Evolutionary conservation across 2,113 vertebrate species (phyloP), one percentile per base, ranked within the genome.

Genomic region (Plestiodon gilberti): DNA sequence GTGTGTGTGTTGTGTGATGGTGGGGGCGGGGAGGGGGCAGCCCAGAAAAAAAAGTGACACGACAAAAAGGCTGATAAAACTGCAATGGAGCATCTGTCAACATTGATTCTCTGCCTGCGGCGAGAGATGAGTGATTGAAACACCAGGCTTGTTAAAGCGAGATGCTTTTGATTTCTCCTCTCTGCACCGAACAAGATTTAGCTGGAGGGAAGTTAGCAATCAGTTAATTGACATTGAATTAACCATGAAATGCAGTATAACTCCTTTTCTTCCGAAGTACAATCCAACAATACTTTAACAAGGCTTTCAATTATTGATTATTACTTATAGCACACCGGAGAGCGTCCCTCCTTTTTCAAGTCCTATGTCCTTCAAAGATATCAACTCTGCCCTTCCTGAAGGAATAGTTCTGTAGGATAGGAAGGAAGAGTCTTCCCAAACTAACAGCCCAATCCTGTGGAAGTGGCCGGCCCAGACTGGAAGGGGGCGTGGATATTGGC

Each of bases 221-320:
- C 97, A 97, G 96, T 98, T 99, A 99, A 99, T 99, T 99, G 98
- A 99, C 98, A 98, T 97, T 98, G 98, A 99, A 99, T 99, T 99
- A 99, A 99, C 97, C 98, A 98, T 98, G 98, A 99, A 99, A 99
- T 97, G 96, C 97, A 98, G 94, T 96, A 97, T 96, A 97, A 97
- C 97, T 97, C 94, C 97, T 96, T 97, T 96, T 96, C 95, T 97
- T 97, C 96, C 97, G 97, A 98, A 97, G 95, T 93, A 82, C 93
- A 95, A 95, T 95, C 94, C 91, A 95, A 94, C 93, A 93, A 94
- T 92, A 93, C 96, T 96, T 97, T 95, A 97, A 96, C 94, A 95
- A 96, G 95, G 93, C 92, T 96, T 96, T 97, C 95, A 96, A 97
- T 97, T 96, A 97, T 97, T 97, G 96, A 97, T 96, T 95, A 96